Base-by-base conservation (phyloP, 2,888 invertebrate species). In the Drosophila paranaensis region DNA sequence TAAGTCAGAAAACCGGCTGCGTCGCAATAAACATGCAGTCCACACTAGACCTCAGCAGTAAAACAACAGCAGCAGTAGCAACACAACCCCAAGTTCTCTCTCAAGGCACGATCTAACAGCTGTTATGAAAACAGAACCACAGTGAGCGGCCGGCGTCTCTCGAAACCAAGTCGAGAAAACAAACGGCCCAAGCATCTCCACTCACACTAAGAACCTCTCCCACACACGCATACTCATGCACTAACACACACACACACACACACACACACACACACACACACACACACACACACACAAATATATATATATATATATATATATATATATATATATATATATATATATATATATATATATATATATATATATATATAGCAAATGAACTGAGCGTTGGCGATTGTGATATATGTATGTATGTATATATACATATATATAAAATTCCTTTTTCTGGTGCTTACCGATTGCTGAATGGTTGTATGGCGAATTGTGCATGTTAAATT, bases 81-180 rank as follows among this genome's bases (percentile, higher is more conserved):
- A 56, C 57, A 56, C 39, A 61, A 56, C 53, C 58, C 39, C 6
- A 45, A 40, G 53, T 6, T 40, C 71, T 74, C 71, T 77, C 69
- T 53, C 66, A 61, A 58, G 51, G 71, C 46, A 58, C 60, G 42
- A 48, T 71, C 74, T 83, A 88, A 88, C 83, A 84, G 89, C 87
- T 88, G 83, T 84, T 84, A 83, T 60, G 60, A 55, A 60, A 48
- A 37, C 39, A 37, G 48, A 55, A 40, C 46, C 42, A 25, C 16
- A 54, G n/a, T 25, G 25, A 35, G 63, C 68, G 60, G 55, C 80
- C 80, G 80, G 80, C 77, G 56, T 68, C 66, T 60, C 56, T 53
- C 54, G 50, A 33, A 50, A 42, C 33, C 33, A 50, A 39, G 37
- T 60, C 58, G 55, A 43, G 51, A 62, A 78, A 78, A 57, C 55